phyloP scores from a whole-genome alignment of 2,888 invertebrate genomes.

The Chesias legatella region DNA sequence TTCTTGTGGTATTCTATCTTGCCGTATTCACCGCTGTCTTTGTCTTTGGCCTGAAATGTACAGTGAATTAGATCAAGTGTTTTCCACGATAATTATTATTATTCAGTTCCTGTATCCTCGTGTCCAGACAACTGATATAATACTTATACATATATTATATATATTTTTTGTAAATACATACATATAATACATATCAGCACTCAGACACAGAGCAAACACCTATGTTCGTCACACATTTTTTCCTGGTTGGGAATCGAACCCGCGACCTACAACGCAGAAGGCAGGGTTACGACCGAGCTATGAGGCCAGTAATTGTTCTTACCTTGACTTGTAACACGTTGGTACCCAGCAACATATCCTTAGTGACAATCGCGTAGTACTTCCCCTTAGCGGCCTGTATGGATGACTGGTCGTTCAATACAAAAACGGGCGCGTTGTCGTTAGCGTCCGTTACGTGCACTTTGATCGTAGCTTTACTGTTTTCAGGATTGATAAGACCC shows the following conservation, averaged over 20 bases:
- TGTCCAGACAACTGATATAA: too few species aligned
- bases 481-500: conserved; percentile 89
- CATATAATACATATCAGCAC: too few species aligned
- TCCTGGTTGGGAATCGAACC: too few species aligned
- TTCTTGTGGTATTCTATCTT: conserved; percentile 85
- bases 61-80: not conserved
- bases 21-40: conserved; percentile 91
- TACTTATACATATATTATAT: too few species aligned
- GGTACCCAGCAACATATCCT: conserved; percentile 86
- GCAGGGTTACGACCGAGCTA: not conserved
- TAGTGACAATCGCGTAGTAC: conserved; percentile 89
- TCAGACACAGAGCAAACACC: too few species aligned
- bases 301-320: conserved; percentile 16
- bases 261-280: too few species aligned
- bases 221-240: too few species aligned
- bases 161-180: not conserved
- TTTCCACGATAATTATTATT: too few species aligned
- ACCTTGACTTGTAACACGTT: conserved; percentile 89
- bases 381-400: conserved; percentile 82
- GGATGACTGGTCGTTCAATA: conserved; percentile 82
- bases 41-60: conserved; percentile 85
- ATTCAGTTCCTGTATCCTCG: too few species aligned
- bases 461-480: conserved; percentile 86
- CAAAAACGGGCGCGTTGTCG: conserved; percentile 92
- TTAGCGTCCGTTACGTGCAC: conserved; percentile 93